Percentiles rank a stretch among this genome's conserved stretches.
Evolutionary conservation across 2,888 invertebrate genomes (phyloP).

Genomic region (Tetramorium bicarinatum): DNA sequence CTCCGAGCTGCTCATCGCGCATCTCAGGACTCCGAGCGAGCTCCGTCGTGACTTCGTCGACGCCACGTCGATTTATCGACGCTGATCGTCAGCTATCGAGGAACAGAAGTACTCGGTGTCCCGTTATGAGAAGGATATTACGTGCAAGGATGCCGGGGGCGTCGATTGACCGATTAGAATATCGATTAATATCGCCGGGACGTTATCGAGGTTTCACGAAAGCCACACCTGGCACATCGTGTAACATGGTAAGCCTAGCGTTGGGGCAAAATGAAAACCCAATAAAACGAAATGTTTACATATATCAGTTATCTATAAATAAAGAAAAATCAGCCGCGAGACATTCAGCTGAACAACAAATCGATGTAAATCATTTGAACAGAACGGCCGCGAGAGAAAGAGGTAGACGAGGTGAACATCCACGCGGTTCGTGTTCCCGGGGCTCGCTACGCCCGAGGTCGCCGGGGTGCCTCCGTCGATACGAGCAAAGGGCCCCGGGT

Average conservation of each 20-base stretch:
- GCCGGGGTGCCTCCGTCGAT: conserved; percentile 53
- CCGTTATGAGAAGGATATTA: conserved; percentile 82
- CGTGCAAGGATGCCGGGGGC: conserved; percentile 79
- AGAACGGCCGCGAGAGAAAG: not conserved
- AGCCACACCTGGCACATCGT: conserved; percentile 58
- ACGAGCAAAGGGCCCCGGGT: conserved; percentile 61
- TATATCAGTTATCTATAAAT: not conserved
- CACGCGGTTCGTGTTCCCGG: conserved; percentile 2
- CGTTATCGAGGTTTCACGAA: conserved; percentile 68
- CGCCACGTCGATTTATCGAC: conserved; percentile 61
- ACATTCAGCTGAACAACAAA: conserved; percentile 28
- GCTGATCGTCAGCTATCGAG: conserved; percentile 64
- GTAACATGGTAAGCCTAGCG: conserved; percentile 42
- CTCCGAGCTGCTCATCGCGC: conserved; percentile 38
- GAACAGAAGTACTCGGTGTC: conserved; percentile 65
- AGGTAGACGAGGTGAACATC: conserved; percentile 14
- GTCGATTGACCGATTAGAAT: conserved; percentile 82
- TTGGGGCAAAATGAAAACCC: conserved; percentile 32
- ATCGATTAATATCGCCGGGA: conserved; percentile 82
- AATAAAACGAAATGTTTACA: conserved; percentile 31
- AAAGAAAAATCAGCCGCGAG: not conserved
- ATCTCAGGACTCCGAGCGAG: conserved; percentile 28
- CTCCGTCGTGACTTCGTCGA: conserved; percentile 58
- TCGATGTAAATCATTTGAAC: not conserved
- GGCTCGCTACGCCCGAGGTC: conserved; percentile 31